phyloP scores from a whole-genome alignment of 2,888 invertebrate genomes.

The Drosophila demipolita region DNA sequence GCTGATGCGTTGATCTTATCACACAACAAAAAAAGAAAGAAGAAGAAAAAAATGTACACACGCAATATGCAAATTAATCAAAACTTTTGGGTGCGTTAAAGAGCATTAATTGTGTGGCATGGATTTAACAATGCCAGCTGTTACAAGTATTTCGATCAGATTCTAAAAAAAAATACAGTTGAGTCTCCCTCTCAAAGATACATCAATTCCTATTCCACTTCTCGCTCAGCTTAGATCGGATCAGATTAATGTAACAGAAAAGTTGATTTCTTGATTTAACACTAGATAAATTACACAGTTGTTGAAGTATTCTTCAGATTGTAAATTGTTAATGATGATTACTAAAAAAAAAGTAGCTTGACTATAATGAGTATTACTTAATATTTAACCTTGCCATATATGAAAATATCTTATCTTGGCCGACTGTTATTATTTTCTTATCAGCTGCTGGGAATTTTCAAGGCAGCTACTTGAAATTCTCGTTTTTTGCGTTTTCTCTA shows the following conservation, averaged over 20 bases:
- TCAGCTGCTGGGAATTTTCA: conserved; percentile 30
- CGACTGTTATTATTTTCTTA: conserved; percentile 32
- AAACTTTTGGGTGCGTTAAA: conserved; percentile 17
- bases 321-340: not conserved
- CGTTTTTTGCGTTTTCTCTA: conserved; percentile 18
- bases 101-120: conserved; percentile 33
- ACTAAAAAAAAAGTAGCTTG: not conserved
- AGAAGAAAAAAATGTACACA: not conserved
- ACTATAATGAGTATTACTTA: conserved; percentile 18
- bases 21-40: not conserved
- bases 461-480: conserved; percentile 26
- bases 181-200: not conserved
- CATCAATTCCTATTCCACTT: not conserved
- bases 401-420: conserved; percentile 45
- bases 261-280: not conserved
- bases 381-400: conserved; percentile 8
- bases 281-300: not conserved
- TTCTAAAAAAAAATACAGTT: not conserved
- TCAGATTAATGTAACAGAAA: not conserved
- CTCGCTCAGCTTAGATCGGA: not conserved
- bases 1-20: conserved; percentile 75
- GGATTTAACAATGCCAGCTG: conserved; percentile 65
- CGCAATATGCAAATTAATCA: conserved; percentile 78
- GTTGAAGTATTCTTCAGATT: not conserved
- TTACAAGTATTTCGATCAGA: conserved; percentile 30